phyloP scores from a whole-genome alignment of 2,113 vertebrate genomes.

The Paedocypris sp. region DNA sequence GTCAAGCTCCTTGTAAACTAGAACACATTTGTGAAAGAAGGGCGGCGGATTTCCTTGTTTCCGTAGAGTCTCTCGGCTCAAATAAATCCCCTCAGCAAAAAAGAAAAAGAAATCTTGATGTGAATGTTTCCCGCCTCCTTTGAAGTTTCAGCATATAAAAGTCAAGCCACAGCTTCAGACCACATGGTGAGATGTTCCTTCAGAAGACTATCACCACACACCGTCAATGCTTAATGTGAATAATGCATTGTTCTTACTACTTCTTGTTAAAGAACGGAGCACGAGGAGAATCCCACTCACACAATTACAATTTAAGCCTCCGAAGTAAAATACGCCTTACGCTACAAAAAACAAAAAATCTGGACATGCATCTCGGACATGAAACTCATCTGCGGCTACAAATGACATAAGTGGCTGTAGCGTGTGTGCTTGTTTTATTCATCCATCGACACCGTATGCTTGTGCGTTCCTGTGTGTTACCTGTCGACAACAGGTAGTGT shows the following conservation, averaged over 20 bases:
- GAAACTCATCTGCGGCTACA: not conserved
- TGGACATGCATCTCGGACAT: no score
- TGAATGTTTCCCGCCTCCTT: conserved; percentile 16
- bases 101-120: conserved; percentile 3
- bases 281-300: conserved; percentile 46
- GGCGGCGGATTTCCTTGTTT: not conserved
- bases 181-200: conserved; percentile 27
- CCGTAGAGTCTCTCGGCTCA: conserved; percentile 2
- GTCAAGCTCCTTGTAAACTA: not conserved
- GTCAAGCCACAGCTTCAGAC: conserved; percentile 21
- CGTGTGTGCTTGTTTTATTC: conserved; percentile 1
- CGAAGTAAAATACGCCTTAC: no score
- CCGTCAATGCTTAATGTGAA: conserved; percentile 46
- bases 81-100: conserved; percentile 20
- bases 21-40: not conserved
- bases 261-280: conserved; percentile 48
- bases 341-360: no score
- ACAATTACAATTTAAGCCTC: conserved; percentile 47
- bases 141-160: conserved; percentile 29
- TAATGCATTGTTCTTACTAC: conserved; percentile 47
- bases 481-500: conserved; percentile 17
- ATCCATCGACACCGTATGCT: conserved; percentile 26
- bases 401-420: not conserved
- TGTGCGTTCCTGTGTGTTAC: conserved; percentile 19
- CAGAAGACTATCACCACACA: conserved; percentile 23